These are phyloP conservation scores for Nipponia nippon DNA, from an alignment of 2,113 vertebrate species.

Conservation along the genomic window DNA sequence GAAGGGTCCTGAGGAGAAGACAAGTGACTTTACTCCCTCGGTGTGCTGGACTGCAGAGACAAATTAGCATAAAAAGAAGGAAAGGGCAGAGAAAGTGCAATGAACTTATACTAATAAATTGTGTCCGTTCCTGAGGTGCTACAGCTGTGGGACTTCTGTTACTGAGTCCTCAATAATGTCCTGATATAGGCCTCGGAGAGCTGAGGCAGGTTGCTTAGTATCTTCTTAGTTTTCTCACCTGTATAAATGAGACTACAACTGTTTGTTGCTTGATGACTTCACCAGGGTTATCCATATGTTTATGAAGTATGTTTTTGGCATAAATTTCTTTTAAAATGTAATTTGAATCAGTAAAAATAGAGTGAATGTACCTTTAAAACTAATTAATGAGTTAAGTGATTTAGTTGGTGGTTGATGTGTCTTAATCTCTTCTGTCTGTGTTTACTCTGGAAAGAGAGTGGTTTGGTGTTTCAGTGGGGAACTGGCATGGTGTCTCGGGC, in stretches of 20 bases:
- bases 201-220: neutral
- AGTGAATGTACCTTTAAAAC: neutral
- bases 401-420: neutral
- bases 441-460: slow-evolving; percentile 66
- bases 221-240: neutral
- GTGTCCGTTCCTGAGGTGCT: neutral
- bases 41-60: neutral
- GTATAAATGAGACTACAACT: neutral
- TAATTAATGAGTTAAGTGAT: neutral
- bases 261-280: neutral
- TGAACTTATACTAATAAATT: neutral
- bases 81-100: neutral
- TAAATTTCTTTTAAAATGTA: neutral
- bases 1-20: neutral
- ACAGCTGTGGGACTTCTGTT: neutral
- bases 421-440: neutral
- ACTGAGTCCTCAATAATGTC: neutral
- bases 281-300: neutral
- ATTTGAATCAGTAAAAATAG: neutral
- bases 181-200: neutral
- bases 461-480: slow-evolving; percentile 90
- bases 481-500: slow-evolving; percentile 82
- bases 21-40: neutral
- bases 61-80: neutral
- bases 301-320: neutral